phyloP scores from a whole-genome alignment of 1,140 invertebrate genomes.

The Ips typographus region DNA sequence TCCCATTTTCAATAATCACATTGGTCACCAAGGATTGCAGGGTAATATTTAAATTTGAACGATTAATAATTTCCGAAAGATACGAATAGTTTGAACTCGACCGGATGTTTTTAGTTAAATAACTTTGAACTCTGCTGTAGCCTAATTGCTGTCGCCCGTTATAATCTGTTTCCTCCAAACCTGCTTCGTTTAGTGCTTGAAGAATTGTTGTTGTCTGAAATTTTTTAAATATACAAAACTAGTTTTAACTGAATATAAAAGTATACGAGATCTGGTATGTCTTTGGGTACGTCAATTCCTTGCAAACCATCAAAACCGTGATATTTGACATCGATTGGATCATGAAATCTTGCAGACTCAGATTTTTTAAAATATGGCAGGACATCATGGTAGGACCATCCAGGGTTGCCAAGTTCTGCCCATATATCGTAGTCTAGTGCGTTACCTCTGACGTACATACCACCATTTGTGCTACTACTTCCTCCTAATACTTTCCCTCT shows the following conservation, averaged over 20 bases:
- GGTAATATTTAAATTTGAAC: constrained; percentile 32
- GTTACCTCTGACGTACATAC: constrained; percentile 87
- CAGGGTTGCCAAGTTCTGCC: constrained; percentile 67
- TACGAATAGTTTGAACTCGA: constrained; percentile 41
- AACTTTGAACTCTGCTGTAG: constrained; percentile 21
- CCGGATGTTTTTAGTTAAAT: constrained; percentile 31
- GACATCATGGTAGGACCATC: constrained; percentile 41
- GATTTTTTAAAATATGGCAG: constrained; percentile 42
- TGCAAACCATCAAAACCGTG: constrained; percentile 27
- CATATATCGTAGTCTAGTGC: constrained; percentile 64
- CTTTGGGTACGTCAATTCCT: constrained; percentile 13
- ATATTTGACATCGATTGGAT: constrained; percentile 15
- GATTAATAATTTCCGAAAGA: constrained; percentile 15
- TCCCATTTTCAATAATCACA: constrained; percentile 65
- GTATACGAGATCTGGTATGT: constrained; percentile 3
- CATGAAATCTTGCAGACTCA: constrained; percentile 44
- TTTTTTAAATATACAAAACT: not conserved
- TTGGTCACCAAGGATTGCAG: constrained; percentile 66
- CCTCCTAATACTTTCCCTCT: constrained; percentile 71
- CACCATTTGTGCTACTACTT: constrained; percentile 78
- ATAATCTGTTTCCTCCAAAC: constrained; percentile 29
- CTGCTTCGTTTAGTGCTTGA: constrained; percentile 16
- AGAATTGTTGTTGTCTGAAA: constrained; percentile 40
- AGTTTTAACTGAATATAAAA: not conserved
- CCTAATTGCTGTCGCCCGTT: constrained; percentile 44